phyloP scores from a whole-genome alignment of 1,140 invertebrate species.

The Tetragonula clypearis region DNA sequence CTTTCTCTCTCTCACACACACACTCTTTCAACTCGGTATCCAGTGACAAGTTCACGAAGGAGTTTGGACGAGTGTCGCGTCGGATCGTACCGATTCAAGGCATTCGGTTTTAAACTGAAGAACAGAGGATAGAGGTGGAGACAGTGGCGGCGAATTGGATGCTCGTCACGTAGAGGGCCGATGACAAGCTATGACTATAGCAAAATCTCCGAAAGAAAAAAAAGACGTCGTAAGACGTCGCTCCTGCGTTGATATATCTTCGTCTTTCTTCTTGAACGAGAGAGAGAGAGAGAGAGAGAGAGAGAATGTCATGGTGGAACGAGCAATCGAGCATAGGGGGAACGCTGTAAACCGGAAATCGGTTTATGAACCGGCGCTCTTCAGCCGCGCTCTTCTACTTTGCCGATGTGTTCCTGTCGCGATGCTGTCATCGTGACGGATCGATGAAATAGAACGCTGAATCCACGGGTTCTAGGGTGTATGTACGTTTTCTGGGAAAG shows the following conservation, averaged over 20 bases:
- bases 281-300: not conserved
- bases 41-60: not conserved
- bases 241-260: not conserved
- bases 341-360: slow-evolving; percentile 9
- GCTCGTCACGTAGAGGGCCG: slow-evolving; percentile 39
- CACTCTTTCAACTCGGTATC: not conserved
- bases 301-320: not conserved
- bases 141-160: slow-evolving; percentile 19
- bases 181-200: slow-evolving; percentile 41
- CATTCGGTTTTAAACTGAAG: not conserved
- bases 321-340: not conserved
- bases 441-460: slow-evolving; percentile 13
- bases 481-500: not conserved
- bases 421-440: not conserved
- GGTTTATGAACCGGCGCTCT: slow-evolving; percentile 12
- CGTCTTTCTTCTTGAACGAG: not conserved
- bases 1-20: too few relatives aligned
- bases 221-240: not conserved
- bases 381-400: not conserved
- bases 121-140: not conserved
- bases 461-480: not conserved
- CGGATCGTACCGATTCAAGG: not conserved
- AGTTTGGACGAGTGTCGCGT: not conserved
- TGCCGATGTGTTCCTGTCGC: not conserved
- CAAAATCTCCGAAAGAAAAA: slow-evolving; percentile 9